These are phyloP conservation scores for Oryzias javanicus DNA, from an alignment of 2,113 vertebrate species.

Conservation along the genomic window DNA sequence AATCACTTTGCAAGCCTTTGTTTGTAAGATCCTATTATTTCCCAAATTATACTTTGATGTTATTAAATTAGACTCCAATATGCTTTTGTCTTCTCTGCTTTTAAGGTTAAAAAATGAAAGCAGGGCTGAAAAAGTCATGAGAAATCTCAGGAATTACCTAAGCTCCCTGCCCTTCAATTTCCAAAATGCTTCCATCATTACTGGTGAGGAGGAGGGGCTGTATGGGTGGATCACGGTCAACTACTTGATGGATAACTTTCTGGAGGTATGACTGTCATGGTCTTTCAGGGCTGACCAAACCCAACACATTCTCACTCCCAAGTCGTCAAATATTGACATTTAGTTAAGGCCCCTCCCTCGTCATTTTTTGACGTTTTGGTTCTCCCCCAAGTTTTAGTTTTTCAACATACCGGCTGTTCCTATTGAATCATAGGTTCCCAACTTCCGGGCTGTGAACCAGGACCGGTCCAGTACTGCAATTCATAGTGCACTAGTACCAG, in stretches of 20 bases:
- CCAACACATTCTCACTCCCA: too few species aligned
- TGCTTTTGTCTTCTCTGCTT: conserved; percentile 7
- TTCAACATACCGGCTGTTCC: too few species aligned
- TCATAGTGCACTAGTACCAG: too few species aligned
- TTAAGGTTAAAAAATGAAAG: conserved; percentile 78
- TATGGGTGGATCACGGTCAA: conserved; percentile 98
- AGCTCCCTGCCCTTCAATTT: conserved; percentile 85
- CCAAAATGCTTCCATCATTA: conserved; percentile 89
- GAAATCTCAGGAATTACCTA: conserved; percentile 82
- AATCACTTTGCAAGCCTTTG: background rate
- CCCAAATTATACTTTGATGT: background rate
- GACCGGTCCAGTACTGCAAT: too few species aligned
- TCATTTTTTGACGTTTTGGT: too few species aligned
- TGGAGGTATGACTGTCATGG: conserved; percentile 77
- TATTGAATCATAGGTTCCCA: too few species aligned
- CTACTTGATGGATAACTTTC: conserved; percentile 93
- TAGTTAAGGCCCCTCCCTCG: too few species aligned
- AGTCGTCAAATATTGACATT: too few species aligned
- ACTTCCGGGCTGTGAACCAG: too few species aligned
- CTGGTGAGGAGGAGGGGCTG: conserved; percentile 90
- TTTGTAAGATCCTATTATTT: background rate
- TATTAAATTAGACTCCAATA: background rate
- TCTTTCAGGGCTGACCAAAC: too few species aligned
- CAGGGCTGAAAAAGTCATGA: conserved; percentile 80
- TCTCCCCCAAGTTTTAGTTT: too few species aligned